Evolutionary conservation across 2,888 invertebrate species (phyloP), one percentile per base, ranked within the genome.

Genomic region (Dysmachus trigonus): DNA sequence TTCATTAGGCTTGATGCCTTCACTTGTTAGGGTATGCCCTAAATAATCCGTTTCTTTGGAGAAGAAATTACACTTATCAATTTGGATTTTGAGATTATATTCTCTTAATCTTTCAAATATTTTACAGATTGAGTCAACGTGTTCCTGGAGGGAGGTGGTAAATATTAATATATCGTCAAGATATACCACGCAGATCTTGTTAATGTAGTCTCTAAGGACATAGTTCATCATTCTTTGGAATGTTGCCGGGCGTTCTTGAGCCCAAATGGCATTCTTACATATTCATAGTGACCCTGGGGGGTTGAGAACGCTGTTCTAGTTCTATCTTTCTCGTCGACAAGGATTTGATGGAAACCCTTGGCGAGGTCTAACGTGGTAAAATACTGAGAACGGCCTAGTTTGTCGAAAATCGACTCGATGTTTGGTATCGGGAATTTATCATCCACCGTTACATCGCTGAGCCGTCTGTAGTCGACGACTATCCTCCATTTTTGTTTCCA

Each of bases 161-260:
- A 88, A 90, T 18, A 90, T 87, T 13, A 91, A 87, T 1, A 89
- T 88, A 85, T 90, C 90, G 71, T 90, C 90, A 62, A 90, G 87
- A 18, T 76, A 90, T 0, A 90, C 89, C 1, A 90, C 87, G 72
- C 89, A 89, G n/a, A 85, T 86, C 87, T 88, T 88, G 33, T 88
- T 87, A 47, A 87, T 84, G 5, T 89, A 82, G 3, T 88, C 89
- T 71, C 86, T 77, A 22, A 90, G 81, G 1, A 89, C 86, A 77
- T 87, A 88, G 84, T 89, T 88, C 71, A 87, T 82, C 15, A 83
- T 76, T 6, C 91, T 81, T 88, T 91, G 86, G 33, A 86, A 87
- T 13, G 83, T 86, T 10, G 83, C 79, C 0, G 87, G 7, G 86
- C 87, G 62, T 83, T 85, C 53, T 87, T 87, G 1, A 87, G 30